A percentile compares a stretch with the other conserved stretches of the same genome.
Conservation (phyloP, 2,797 vertebrate genomes). For the Notamacropus eugenii region DNA sequence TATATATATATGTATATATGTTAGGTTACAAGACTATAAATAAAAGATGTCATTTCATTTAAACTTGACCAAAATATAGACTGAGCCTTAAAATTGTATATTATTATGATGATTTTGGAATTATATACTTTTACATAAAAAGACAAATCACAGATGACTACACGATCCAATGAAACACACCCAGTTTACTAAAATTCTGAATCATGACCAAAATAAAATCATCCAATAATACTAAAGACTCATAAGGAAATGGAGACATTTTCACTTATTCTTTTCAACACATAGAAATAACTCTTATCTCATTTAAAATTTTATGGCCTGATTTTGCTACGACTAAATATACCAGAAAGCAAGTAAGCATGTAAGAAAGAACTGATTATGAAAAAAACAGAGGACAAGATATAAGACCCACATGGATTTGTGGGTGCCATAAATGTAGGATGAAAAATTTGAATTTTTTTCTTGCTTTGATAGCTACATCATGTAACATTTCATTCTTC, state of each 20-base stretch:
- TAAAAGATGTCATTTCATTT: conserved; percentile 17
- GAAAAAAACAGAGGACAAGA: not conserved
- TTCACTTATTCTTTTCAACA: not conserved
- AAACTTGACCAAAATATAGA: not conserved
- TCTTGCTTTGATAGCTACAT: not conserved
- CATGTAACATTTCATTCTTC: not conserved
- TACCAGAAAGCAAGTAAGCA: not conserved
- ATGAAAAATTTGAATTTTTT: not conserved
- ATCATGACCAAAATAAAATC: not conserved
- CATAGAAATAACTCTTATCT: not conserved
- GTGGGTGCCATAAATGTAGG: not conserved
- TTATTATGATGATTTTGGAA: not conserved
- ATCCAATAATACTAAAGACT: not conserved
- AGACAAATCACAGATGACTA: not conserved
- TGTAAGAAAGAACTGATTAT: not conserved
- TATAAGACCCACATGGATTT: not conserved
- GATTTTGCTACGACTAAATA: not conserved
- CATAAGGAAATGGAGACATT: not conserved
- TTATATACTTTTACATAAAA: not conserved
- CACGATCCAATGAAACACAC: not conserved
- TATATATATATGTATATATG: not conserved
- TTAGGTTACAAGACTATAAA: conserved; percentile 33
- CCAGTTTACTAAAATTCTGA: not conserved
- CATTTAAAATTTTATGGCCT: not conserved
- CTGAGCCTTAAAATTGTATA: not conserved